A percentile compares a stretch with the other conserved stretches of the same genome.
Conservation (phyloP, 2,113 vertebrate species). For the Pteruthius melanotis region DNA sequence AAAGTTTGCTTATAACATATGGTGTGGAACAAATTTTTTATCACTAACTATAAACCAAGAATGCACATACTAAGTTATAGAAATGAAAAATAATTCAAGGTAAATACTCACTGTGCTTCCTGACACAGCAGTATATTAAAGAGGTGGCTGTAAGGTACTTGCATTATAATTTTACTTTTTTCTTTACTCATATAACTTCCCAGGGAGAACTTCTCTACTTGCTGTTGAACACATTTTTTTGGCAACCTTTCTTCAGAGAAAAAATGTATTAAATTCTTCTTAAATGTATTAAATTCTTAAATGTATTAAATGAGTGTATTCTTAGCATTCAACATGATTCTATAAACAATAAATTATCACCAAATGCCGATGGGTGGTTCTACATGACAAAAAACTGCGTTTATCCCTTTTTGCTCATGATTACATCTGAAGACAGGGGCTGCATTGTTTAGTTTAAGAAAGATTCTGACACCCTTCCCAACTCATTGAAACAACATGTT, state of each 20-base stretch:
- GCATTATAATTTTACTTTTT: neutral
- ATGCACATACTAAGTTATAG: neutral
- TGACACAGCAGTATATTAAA: neutral
- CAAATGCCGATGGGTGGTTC: accelerated
- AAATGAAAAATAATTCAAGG: neutral
- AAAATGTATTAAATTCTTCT: neutral
- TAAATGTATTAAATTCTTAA: neutral
- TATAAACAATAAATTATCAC: neutral
- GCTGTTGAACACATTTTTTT: neutral
- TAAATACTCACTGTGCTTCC: neutral
- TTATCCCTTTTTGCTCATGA: neutral
- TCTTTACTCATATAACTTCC: neutral
- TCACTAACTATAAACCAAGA: neutral
- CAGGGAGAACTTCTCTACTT: neutral
- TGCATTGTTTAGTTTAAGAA: neutral
- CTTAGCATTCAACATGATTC: neutral
- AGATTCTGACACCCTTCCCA: neutral
- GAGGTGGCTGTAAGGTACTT: neutral
- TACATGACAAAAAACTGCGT: neutral
- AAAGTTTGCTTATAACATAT: neutral
- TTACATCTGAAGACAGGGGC: neutral
- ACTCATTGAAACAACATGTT: neutral
- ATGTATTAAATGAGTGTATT: neutral
- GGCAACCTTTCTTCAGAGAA: neutral
- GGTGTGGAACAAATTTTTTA: neutral